A percentile compares a stretch with the other conserved stretches of the same genome.
Conservation (phyloP, 2,113 vertebrate genomes). For the Crotalus tigris region DNA sequence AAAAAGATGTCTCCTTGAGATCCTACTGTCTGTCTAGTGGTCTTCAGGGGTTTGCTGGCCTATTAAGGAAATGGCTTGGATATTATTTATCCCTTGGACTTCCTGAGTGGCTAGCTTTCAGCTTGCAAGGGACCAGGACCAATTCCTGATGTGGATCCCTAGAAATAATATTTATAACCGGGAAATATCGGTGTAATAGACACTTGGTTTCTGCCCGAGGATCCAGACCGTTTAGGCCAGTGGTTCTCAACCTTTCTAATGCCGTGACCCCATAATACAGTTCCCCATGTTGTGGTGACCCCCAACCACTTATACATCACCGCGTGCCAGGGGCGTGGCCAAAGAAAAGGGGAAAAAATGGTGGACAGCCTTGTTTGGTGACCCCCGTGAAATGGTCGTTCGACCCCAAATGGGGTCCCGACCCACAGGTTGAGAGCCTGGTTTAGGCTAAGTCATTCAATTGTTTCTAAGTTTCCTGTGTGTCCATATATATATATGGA, state of each 20-base stretch:
- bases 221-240: no score
- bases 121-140: not conserved
- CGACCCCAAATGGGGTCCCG: no score
- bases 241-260: no score
- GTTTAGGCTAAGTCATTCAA: not conserved
- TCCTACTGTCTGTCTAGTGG: not conserved
- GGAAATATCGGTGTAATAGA: not conserved
- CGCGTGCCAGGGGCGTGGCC: no score
- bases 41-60: not conserved
- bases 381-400: no score
- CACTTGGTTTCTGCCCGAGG: no score
- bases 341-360: no score
- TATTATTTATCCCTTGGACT: not conserved
- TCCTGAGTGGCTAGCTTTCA: not conserved
- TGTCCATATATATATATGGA: not conserved
- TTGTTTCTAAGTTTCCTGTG: not conserved
- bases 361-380: no score
- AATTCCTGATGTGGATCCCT: not conserved
- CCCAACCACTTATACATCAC: no score
- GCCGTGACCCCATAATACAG: no score
- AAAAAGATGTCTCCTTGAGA: not conserved
- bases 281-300: no score
- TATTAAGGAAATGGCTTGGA: not conserved
- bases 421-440: no score
- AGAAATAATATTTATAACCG: not conserved